Conservation (phyloP, 2,888 invertebrate genomes). For the Cheilosia grossa region DNA sequence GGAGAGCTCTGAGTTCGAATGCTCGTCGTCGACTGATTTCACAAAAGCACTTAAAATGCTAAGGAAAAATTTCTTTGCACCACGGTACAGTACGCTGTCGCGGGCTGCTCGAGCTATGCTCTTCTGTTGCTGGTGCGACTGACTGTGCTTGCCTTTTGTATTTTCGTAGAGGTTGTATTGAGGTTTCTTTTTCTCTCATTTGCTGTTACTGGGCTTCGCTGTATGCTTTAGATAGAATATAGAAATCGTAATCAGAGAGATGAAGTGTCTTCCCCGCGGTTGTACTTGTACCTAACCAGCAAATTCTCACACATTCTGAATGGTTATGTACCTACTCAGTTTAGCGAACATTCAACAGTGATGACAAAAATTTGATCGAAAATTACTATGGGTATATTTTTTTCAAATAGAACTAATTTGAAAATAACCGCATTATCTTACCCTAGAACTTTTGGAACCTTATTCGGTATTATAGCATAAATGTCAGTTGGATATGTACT, state of each 20-base stretch:
- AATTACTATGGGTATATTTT: too few species aligned
- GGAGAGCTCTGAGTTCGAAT: constrained; percentile 70
- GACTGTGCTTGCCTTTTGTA: constrained; percentile 42
- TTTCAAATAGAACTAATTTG: too few species aligned
- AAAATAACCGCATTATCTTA: too few species aligned
- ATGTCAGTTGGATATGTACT: too few species aligned
- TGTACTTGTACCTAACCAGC: not conserved
- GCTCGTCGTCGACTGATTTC: constrained; percentile 73
- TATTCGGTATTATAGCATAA: too few species aligned
- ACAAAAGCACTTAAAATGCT: constrained; percentile 68
- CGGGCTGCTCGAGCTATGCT: constrained; percentile 41
- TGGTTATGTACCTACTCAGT: not conserved
- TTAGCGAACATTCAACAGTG: not conserved
- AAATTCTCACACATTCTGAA: not conserved
- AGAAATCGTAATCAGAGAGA: constrained; percentile 26
- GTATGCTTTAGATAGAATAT: constrained; percentile 11
- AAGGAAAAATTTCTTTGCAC: constrained; percentile 57
- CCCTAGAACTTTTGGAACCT: too few species aligned
- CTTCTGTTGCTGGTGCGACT: constrained; percentile 44
- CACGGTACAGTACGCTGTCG: constrained; percentile 26
- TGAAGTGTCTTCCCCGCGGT: not conserved
- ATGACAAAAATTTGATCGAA: too few species aligned
- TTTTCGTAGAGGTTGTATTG: constrained; percentile 32
- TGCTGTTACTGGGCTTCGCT: not conserved
- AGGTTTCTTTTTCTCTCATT: constrained; percentile 50